phyloP scores from a whole-genome alignment of 2,888 invertebrate genomes.

The Bimastos eiseni region DNA sequence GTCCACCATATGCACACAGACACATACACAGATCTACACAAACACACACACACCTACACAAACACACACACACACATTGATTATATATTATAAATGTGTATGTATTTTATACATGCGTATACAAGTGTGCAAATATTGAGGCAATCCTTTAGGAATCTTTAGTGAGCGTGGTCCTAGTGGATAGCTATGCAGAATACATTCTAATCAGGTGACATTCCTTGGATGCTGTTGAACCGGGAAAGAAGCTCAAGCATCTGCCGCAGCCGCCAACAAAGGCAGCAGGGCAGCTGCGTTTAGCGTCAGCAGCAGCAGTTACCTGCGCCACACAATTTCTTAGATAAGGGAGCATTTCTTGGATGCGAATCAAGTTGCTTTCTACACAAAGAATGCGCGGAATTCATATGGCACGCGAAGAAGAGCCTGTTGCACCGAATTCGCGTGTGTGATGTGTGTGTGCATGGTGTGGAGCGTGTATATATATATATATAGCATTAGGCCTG shows the following conservation, averaged over 20 bases:
- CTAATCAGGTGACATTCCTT: not conserved
- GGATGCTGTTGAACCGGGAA: not conserved
- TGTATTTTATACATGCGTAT: not conserved
- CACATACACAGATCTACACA: too few relatives aligned
- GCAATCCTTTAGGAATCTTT: not conserved
- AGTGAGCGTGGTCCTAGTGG: not conserved
- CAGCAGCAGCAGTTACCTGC: conserved; percentile 5
- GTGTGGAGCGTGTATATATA: too few relatives aligned
- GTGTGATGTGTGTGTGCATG: not conserved
- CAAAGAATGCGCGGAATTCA: not conserved
- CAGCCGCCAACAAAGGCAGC: not conserved
- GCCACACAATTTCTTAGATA: not conserved
- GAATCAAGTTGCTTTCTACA: conserved; percentile 13
- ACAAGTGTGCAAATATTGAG: not conserved
- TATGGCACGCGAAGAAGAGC: not conserved
- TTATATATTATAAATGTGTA: not conserved
- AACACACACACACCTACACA: too few relatives aligned
- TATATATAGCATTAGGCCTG: too few relatives aligned
- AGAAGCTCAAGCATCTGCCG: not conserved
- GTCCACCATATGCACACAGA: too few relatives aligned
- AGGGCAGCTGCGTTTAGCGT: not conserved
- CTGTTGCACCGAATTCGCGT: not conserved
- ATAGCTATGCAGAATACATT: not conserved
- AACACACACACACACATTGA: too few relatives aligned
- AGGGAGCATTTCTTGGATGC: conserved; percentile 3